Evolutionary conservation across 2,797 vertebrate species (phyloP).

Genomic region (Sylvilagus floridanus): DNA sequence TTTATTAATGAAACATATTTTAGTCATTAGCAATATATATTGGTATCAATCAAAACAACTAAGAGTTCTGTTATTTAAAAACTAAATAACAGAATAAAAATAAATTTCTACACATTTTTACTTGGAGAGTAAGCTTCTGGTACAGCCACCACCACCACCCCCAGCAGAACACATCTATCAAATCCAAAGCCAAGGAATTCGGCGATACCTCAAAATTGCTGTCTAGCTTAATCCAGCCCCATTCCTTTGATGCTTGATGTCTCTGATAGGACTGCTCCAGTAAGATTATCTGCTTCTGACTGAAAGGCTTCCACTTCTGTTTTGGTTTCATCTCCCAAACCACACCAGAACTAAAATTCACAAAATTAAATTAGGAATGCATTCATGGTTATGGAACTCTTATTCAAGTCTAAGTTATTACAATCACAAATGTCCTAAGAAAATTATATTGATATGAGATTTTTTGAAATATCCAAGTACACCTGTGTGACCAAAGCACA

Average conservation of each 20-base stretch:
- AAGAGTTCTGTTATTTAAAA: too few relatives aligned
- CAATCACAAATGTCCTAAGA: neutral
- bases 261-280: constrained; percentile 94
- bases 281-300: constrained; percentile 94
- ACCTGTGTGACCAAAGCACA: neutral
- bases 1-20: neutral
- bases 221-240: constrained; percentile 92
- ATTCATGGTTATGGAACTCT: neutral
- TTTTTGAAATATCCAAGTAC: neutral
- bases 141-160: neutral
- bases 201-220: constrained; percentile 92
- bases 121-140: constrained; percentile 19
- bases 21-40: neutral
- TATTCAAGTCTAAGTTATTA: neutral
- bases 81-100: too few relatives aligned
- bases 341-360: constrained; percentile 92
- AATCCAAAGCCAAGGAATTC: neutral
- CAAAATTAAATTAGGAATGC: constrained; percentile 43
- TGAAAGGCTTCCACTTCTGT: constrained; percentile 97
- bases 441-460: constrained; percentile 26
- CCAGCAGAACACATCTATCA: neutral
- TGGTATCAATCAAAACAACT: constrained; percentile 1
- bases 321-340: constrained; percentile 97
- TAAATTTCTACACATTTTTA: neutral
- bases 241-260: constrained; percentile 82